These are phyloP conservation scores for Psilopsiagon aymara DNA, from an alignment of 2,113 vertebrate species.

Conservation along the genomic window DNA sequence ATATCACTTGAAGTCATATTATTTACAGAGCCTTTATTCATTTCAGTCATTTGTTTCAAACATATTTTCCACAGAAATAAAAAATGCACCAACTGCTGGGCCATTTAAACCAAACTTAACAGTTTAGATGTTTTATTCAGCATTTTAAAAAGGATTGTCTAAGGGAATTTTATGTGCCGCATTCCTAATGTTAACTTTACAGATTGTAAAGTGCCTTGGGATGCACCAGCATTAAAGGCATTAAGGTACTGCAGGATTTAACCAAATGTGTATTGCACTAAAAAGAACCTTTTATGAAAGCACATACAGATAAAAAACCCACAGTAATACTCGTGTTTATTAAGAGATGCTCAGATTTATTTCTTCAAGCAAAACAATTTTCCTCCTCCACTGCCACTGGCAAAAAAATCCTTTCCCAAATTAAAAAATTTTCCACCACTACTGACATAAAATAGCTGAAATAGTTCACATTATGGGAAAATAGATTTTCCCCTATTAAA, in stretches of 20 bases:
- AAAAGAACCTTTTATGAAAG: constrained; percentile 57
- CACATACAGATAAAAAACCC: constrained; percentile 37
- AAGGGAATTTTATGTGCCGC: constrained; percentile 53
- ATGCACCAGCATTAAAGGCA: constrained; percentile 58
- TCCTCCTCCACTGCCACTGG: not conserved
- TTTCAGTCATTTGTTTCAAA: constrained; percentile 64
- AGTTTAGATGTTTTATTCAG: constrained; percentile 68
- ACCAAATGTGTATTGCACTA: constrained; percentile 46
- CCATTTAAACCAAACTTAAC: constrained; percentile 68
- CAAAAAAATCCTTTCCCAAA: constrained; percentile 30
- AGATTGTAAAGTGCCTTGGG: constrained; percentile 66
- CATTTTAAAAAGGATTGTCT: constrained; percentile 64
- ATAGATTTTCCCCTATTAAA: not conserved
- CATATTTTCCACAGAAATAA: constrained; percentile 59
- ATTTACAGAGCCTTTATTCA: constrained; percentile 66
- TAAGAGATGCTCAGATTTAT: constrained; percentile 49
- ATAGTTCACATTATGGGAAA: not conserved
- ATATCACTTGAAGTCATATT: constrained; percentile 64
- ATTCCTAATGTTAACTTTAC: constrained; percentile 66
- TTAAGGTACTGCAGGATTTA: constrained; percentile 59
- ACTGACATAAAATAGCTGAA: constrained; percentile 1
- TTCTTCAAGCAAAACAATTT: constrained; percentile 45
- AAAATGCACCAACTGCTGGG: constrained; percentile 66
- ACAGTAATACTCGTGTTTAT: constrained; percentile 46
- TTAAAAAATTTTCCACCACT: not conserved